phyloP scores from a whole-genome alignment of 2,888 invertebrate species.

The Pimpla rufipes region DNA sequence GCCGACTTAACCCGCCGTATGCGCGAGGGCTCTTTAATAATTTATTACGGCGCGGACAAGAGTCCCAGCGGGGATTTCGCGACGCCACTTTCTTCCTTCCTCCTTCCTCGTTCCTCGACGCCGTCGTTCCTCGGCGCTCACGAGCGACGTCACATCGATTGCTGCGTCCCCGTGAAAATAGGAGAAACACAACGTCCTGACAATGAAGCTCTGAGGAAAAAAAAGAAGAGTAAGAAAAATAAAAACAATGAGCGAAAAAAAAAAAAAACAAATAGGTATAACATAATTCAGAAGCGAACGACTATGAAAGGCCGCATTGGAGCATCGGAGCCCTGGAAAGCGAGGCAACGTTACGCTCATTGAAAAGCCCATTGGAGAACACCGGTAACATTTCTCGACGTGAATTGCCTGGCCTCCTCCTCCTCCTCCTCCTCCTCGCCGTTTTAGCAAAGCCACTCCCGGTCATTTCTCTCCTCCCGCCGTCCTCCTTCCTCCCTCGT shows the following conservation, averaged over 20 bases:
- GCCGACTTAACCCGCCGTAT: not conserved
- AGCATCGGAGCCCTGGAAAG: not conserved
- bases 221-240: not conserved
- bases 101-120: conserved; percentile 1
- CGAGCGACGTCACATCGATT: conserved; percentile 9
- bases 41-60: conserved; percentile 27
- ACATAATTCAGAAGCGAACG: conserved; percentile 23
- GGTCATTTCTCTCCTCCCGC: conserved; percentile 41
- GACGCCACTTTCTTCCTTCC: not conserved
- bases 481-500: conserved; percentile 12
- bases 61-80: conserved; percentile 8
- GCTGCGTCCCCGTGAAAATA: conserved; percentile 13
- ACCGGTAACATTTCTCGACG: conserved; percentile 50
- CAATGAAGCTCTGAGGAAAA: not conserved
- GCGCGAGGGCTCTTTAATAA: conserved; percentile 36
- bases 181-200: not conserved
- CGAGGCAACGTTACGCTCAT: conserved; percentile 28
- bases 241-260: not conserved
- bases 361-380: conserved; percentile 30
- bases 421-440: no score
- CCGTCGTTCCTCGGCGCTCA: conserved; percentile 1
- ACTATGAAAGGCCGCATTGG: conserved; percentile 18
- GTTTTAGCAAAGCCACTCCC: conserved; percentile 44
- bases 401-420: conserved; percentile 42
- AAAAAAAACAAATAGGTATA: conserved; percentile 11